Evolutionary conservation across 2,113 vertebrate genomes (phyloP).

Genomic region (Melanotaenia duboulayi): DNA sequence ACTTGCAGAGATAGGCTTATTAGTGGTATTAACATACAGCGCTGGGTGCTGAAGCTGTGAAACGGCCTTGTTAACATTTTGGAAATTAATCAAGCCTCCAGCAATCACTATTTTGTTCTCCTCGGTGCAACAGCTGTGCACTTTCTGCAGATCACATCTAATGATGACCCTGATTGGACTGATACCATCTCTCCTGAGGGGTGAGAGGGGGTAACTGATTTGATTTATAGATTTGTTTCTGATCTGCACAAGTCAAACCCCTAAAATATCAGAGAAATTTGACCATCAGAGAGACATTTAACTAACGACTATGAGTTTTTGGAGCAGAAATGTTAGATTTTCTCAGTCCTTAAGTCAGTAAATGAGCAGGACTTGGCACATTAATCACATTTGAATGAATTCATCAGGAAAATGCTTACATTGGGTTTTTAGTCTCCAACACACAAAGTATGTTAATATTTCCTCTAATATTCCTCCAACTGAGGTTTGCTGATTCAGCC

Average conservation of each 20-base stretch:
- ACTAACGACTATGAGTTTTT: slow-evolving; percentile 3
- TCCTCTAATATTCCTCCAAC: neutral
- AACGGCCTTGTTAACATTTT: slow-evolving; percentile 78
- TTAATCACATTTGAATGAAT: neutral
- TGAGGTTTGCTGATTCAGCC: neutral
- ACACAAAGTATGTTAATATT: slow-evolving; percentile 5
- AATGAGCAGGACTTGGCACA: slow-evolving; percentile 15
- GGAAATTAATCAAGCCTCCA: slow-evolving; percentile 74
- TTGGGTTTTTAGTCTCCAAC: neutral
- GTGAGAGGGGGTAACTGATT: neutral
- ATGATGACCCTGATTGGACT: slow-evolving; percentile 71
- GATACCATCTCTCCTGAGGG: slow-evolving; percentile 38
- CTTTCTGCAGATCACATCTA: slow-evolving; percentile 63
- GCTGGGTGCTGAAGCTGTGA: slow-evolving; percentile 58
- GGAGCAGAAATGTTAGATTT: neutral
- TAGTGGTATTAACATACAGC: slow-evolving; percentile 75
- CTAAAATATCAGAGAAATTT: slow-evolving; percentile 38
- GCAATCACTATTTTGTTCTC: slow-evolving; percentile 52
- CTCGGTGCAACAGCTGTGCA: slow-evolving; percentile 65
- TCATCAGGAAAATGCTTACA: slow-evolving; percentile 8
- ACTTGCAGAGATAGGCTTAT: slow-evolving; percentile 76
- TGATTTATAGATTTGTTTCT: slow-evolving; percentile 51
- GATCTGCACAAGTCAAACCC: slow-evolving; percentile 28
- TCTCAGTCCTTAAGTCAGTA: slow-evolving; percentile 3
- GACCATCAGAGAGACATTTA: slow-evolving; percentile 28